Evolutionary conservation across 1,140 invertebrate genomes (phyloP).

Genomic region (Laupala kohalensis): DNA sequence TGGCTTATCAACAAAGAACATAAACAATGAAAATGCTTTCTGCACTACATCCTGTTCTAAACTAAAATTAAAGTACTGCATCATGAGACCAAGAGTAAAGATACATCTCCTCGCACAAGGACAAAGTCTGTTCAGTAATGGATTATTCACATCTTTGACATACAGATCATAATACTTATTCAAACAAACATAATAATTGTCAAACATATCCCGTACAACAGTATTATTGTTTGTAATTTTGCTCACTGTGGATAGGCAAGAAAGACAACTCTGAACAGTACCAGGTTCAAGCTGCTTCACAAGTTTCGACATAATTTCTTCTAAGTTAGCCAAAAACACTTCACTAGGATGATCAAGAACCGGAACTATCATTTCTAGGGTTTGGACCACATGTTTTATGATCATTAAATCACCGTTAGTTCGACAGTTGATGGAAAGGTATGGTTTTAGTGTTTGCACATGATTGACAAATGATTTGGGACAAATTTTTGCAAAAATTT

Average conservation of each 20-base stretch:
- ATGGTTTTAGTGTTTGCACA: slow-evolving; percentile 38
- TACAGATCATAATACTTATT: neutral
- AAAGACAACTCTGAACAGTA: neutral
- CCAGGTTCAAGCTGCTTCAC: neutral
- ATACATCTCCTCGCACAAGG: neutral
- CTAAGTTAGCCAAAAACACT: neutral
- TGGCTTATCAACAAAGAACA: neutral
- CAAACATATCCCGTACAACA: neutral
- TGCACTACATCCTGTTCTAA: neutral
- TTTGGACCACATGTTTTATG: slow-evolving; percentile 26
- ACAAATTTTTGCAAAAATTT: slow-evolving; percentile 26
- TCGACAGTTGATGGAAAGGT: slow-evolving; percentile 36
- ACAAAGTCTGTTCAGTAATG: neutral
- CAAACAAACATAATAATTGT: neutral
- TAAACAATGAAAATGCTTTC: neutral
- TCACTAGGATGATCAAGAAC: slow-evolving; percentile 40
- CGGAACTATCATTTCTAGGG: slow-evolving; percentile 42
- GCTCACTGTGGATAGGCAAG: neutral
- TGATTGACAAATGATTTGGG: slow-evolving; percentile 38
- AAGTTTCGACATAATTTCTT: neutral
- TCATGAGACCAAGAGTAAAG: neutral
- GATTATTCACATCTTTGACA: neutral
- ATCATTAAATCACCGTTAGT: slow-evolving; percentile 21
- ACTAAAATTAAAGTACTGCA: neutral
- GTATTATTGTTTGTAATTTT: neutral